phyloP scores from a whole-genome alignment of 2,888 invertebrate species.

The Leptinotarsa juncta region DNA sequence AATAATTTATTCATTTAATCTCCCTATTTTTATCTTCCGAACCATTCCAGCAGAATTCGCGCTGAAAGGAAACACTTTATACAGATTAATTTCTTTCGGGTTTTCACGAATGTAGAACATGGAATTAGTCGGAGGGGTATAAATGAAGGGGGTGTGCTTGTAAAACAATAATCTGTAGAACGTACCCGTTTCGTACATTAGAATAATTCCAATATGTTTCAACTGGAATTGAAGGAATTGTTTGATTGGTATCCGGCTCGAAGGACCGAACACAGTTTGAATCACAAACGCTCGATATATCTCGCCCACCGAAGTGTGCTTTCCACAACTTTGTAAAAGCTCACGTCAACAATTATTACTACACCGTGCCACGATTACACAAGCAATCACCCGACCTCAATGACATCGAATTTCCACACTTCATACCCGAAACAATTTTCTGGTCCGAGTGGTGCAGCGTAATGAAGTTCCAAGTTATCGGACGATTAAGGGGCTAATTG shows the following conservation, averaged over 20 bases:
- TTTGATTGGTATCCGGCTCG: no score
- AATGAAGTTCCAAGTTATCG: constrained; percentile 14
- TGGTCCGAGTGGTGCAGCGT: neutral
- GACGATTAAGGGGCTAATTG: constrained; percentile 2
- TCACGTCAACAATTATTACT: no score
- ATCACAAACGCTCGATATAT: no score
- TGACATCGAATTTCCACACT: neutral
- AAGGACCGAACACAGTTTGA: no score
- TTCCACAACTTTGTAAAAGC: no score
- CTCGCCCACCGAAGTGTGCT: no score
- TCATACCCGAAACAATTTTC: constrained; percentile 7
- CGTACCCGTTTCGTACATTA: no score
- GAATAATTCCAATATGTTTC: no score
- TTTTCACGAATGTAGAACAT: neutral
- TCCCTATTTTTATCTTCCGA: constrained; percentile 27
- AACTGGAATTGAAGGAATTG: no score
- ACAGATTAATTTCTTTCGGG: neutral
- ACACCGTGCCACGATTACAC: neutral
- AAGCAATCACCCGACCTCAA: neutral
- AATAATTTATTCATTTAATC: constrained; percentile 44
- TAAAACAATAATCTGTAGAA: no score
- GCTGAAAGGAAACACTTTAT: neutral
- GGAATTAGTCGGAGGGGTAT: no score
- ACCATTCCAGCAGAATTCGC: constrained; percentile 38
- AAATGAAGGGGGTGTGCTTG: no score